Evolutionary conservation across 35 echinoderm and acorn worm genomes (phyloP).

Genomic region (Nesometra sesokonis): DNA sequence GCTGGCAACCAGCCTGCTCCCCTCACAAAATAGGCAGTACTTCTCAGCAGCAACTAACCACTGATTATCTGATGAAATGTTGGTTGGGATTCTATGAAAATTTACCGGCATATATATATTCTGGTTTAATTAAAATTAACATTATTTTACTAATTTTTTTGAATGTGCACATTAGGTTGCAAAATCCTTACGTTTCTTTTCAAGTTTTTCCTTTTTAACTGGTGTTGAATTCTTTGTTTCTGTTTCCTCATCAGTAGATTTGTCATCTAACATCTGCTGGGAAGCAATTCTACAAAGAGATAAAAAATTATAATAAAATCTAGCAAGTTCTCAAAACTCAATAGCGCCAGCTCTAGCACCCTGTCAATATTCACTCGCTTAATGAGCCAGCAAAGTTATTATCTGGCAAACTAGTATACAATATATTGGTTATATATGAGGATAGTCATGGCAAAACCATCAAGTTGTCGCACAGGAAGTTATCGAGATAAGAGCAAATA

Average conservation of each 20-base stretch:
- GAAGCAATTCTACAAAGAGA: conserved; percentile 54
- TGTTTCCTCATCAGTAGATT: conserved; percentile 89
- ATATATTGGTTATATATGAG: too few relatives aligned
- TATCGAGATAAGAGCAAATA: too few relatives aligned
- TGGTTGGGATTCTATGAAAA: not conserved
- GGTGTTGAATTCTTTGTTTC: conserved; percentile 61
- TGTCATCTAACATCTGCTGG: conserved; percentile 83
- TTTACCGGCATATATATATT: not conserved
- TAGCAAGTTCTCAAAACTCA: not conserved
- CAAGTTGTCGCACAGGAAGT: too few relatives aligned
- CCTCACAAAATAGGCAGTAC: too few relatives aligned
- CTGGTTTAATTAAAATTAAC: not conserved
- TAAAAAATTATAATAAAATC: too few relatives aligned
- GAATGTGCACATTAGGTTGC: not conserved
- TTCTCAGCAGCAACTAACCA: too few relatives aligned
- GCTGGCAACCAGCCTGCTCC: too few relatives aligned
- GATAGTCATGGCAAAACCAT: too few relatives aligned
- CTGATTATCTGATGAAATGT: too few relatives aligned
- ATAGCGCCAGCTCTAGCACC: too few relatives aligned
- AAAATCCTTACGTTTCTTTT: conserved; percentile 49
- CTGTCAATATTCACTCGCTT: not conserved
- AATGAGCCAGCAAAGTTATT: not conserved
- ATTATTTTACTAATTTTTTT: not conserved
- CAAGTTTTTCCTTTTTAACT: conserved; percentile 51
- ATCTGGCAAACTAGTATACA: not conserved